Base-by-base conservation (phyloP, 2,888 invertebrate species). In the Drosophila setosimentum region DNA sequence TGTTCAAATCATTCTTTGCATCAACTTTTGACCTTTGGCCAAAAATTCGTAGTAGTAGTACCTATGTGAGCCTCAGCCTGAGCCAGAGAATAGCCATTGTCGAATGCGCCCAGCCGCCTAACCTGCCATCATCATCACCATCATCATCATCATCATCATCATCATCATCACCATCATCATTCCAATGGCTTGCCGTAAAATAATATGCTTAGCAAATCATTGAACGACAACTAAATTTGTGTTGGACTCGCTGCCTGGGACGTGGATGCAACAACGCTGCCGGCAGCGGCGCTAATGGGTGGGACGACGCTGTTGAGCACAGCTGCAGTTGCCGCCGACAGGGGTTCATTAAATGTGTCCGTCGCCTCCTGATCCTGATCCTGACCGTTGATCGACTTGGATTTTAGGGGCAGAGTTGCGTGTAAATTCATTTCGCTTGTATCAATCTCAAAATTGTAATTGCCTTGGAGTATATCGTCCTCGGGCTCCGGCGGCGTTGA, bases 201-300 rank as follows among this genome's bases (percentile, higher is more conserved):
- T 65, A 91, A 91, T 81, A 91, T 91, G 80, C 90, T 91, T 68
- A 91, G 86, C 91, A 91, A 91, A 90, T 91, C 91, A 82, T 91
- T 91, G 78, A 91, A 91, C 85, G 91, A 91, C 89, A 91, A 91
- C 91, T 91, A 91, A 83, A 91, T 91, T 82, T 91, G 91, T 82
- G 91, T 90, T 57, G 91, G 82, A 89, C 83, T 89, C 54, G 84
- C 79, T 57, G 90, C 85, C 80, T 87, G 85, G 49, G 91, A 85
- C 1, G 80, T 61, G 58, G 89, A 78, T 60, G 87, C 82, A 69
- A 85, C 75, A 42, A 51, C 65, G 4, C 79, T 67, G 51, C 70
- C 58, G 4, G 61, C 40, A 18, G 64, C 68, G 30, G 79, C 62
- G 58, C 73, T 49, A 10, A 62, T 54, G 57, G 75, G 4, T 45